Evolutionary conservation across 2,113 vertebrate genomes (phyloP).

Genomic region (Cyprinus carpio): DNA sequence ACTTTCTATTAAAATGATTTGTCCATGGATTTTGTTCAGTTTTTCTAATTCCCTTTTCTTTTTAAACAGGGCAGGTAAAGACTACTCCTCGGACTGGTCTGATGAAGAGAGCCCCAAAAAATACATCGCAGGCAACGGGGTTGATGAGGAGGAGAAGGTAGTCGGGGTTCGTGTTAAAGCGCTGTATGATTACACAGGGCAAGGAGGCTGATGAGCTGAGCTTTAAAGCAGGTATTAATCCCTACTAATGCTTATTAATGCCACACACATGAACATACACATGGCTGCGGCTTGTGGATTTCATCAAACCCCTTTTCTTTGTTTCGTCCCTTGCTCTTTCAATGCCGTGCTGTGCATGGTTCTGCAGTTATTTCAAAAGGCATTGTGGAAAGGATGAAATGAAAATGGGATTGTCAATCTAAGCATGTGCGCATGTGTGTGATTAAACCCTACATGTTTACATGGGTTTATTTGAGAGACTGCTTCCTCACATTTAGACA

Average conservation of each 20-base stretch:
- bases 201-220: conserved; percentile 98
- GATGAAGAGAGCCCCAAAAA: conserved; percentile 92
- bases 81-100: conserved; percentile 90
- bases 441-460: background rate
- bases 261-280: conserved; percentile 38
- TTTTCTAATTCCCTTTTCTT: background rate
- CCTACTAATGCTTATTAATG: conserved; percentile 68
- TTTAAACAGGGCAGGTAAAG: conserved; percentile 78
- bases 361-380: background rate
- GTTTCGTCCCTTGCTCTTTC: conserved; percentile 3
- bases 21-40: background rate
- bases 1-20: background rate
- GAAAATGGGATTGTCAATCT: background rate
- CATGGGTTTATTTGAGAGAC: conserved; percentile 26
- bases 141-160: conserved; percentile 73
- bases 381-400: background rate
- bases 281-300: conserved; percentile 27
- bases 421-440: conserved; percentile 26
- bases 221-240: conserved; percentile 96
- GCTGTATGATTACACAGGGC: conserved; percentile 94
- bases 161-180: conserved; percentile 87
- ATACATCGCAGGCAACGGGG: conserved; percentile 70
- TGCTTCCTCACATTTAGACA: background rate
- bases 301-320: conserved; percentile 18
- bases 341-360: background rate